Evolutionary conservation across 2,888 invertebrate genomes (phyloP).

Genomic region (Leptopilina drosophilae): DNA sequence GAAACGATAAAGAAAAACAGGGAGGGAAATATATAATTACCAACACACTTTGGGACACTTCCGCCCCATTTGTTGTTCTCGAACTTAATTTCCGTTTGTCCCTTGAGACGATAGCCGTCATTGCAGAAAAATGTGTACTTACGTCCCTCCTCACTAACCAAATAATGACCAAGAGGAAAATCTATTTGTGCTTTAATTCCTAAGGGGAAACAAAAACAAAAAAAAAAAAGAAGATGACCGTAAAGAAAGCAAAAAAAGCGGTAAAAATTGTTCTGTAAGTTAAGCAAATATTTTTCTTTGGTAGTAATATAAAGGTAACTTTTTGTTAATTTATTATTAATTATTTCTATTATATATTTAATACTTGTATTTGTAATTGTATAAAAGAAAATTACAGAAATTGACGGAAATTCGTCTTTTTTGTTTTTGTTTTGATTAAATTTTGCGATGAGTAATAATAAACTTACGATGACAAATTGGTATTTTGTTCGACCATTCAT

Average conservation of each 20-base stretch:
- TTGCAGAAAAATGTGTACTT: neutral
- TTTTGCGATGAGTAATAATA: neutral
- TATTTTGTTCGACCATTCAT: neutral
- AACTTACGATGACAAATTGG: conserved; percentile 5
- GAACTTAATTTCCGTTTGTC: neutral
- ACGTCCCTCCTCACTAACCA: neutral
- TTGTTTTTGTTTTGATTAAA: neutral
- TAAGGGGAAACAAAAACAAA: neutral
- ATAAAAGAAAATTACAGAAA: no score
- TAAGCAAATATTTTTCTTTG: no score
- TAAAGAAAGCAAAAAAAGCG: no score
- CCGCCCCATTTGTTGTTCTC: neutral
- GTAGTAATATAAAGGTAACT: no score
- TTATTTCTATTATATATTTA: no score
- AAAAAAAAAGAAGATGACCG: neutral
- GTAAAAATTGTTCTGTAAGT: no score
- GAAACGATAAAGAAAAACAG: neutral
- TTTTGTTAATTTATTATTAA: neutral
- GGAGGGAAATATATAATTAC: neutral
- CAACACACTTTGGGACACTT: neutral
- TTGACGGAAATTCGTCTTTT: no score
- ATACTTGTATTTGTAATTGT: no score
- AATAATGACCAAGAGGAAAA: neutral
- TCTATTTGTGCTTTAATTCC: neutral
- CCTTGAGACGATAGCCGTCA: neutral